Base-by-base conservation (phyloP, 2,113 vertebrate genomes). In the Pycnonotus jocosus region DNA sequence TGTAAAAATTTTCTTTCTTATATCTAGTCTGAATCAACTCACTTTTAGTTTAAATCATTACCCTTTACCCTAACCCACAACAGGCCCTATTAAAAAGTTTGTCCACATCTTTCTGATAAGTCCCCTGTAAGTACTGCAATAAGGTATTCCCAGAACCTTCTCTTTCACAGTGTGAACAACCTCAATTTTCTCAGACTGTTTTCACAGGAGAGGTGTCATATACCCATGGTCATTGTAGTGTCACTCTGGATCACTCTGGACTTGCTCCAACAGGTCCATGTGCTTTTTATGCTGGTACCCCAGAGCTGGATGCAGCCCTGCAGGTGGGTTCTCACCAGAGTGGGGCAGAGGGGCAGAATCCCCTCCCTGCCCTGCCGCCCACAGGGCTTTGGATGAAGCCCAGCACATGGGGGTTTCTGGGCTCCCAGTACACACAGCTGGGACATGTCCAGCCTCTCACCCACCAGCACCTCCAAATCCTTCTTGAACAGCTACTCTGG, bases 371-470 rank as follows among this genome's bases (percentile, higher is more conserved):
- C 35, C 71, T 86, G 17, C 21, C 68, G 33, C 37, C 61, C 45
- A 60, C 1, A 0, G 14, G 27, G 22, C 25, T 77, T 15, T 44
- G 62, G 53, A 7, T 15, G 18, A 51, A 86, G 53, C 53, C 31
- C 53, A 58, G 37, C 31, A 51, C 27, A 51, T 0, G 11, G 7
- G 14, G 11, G 5, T 27, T 50, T 8, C 53, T 45, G 38, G 62
- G 27, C 33, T 38, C 5, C 22, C 62, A 45, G 27, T 0, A 11
- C 45, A 35, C 42, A 35, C 0, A 1, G 23, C 11, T 0, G 0
- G 25, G 17, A 4, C 51, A 31, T 21, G 31, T 30, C 7, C 54
- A 88, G 27, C 40, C 57, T 85, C 28, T 88, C 27, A 44, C 11
- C 8, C 35, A 68, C 3, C 25, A 65, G 12, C 18, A 82, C 1